Base-by-base conservation (phyloP, 2,888 invertebrate genomes). In the Sphaeridia pumilis region DNA sequence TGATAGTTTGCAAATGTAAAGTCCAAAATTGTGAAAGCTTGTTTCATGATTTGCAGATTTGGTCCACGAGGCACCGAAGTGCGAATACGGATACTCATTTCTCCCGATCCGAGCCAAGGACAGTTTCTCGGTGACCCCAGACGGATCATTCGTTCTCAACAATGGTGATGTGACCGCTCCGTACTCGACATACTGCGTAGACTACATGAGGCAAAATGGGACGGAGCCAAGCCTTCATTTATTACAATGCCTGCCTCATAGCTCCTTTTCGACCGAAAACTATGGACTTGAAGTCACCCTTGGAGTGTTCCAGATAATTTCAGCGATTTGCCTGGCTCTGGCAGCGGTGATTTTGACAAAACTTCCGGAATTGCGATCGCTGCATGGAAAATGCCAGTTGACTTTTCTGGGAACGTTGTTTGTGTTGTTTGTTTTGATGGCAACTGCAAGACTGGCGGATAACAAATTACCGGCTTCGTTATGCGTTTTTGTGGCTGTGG, bases 341-440 rank as follows among this genome's bases (percentile, higher is more conserved):
- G 64, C 64, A n/a, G 64, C 63, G 7, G 27, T 61, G 24, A 58
- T 61, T 46, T 58, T 59, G 17, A 58, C 58, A 54, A 58, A 59
- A 22, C 53, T 63, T 20, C 63, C 63, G 17, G 61, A 61, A 54
- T 58, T 63, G 12, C 50, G 63, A 2, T 58, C 58, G 24, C 57
- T 61, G 12, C 62, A 64, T 47, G 64, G 64, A 27, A 64, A 64
- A 56, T 64, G 64, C 56, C 64, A 64, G 54, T 54, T 64, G 17
- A 63, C 62, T 54, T 61, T 63, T 55, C 57, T 64, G 45, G 61
- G 55, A 24, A 64, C 64, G 3, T 49, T 64, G 46, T 64, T 64
- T 35, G 55, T 49, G 26, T 57, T 64, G 12, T 64, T 58, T 53
- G 43, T 59, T 20, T 55, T 61, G 38, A 46, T 64, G 35, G 61